Conservation (phyloP, 2,113 vertebrate species). For the Oreochromis niloticus region DNA sequence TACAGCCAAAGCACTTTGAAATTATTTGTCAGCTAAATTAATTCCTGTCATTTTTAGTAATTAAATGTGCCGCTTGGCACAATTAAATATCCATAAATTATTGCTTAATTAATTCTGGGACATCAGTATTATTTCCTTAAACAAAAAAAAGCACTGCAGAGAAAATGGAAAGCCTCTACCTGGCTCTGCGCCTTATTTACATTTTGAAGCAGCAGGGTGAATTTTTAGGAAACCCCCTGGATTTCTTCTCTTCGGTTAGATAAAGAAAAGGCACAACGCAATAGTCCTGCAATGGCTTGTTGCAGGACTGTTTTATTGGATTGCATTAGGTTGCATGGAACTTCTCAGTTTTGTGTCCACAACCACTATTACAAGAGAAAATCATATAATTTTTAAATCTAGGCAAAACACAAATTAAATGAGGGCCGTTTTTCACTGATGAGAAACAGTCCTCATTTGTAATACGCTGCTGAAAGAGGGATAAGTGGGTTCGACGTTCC, state of each 20-base stretch:
- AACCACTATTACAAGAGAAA: neutral
- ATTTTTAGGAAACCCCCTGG: constrained; percentile 7
- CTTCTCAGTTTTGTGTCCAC: neutral
- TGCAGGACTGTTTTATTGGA: neutral
- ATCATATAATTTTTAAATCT: neutral
- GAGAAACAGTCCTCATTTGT: neutral
- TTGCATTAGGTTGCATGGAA: neutral
- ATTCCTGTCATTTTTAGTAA: constrained; percentile 16
- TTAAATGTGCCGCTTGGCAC: constrained; percentile 5
- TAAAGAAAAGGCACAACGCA: neutral
- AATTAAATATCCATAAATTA: constrained; percentile 36
- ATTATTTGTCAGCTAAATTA: neutral
- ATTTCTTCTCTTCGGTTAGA: neutral
- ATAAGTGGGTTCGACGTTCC: neutral
- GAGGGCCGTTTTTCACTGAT: neutral
- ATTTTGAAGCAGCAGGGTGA: constrained; percentile 1
- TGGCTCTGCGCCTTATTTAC: constrained; percentile 12
- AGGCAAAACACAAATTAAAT: neutral
- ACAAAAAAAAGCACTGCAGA: constrained; percentile 12
- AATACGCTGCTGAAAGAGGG: neutral
- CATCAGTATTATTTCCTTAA: neutral
- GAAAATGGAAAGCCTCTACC: neutral
- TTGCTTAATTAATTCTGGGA: constrained; percentile 16
- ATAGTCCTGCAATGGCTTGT: neutral
- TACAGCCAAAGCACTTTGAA: neutral